Conservation (phyloP, 2,797 vertebrate species). For the Ammospiza maritima region DNA sequence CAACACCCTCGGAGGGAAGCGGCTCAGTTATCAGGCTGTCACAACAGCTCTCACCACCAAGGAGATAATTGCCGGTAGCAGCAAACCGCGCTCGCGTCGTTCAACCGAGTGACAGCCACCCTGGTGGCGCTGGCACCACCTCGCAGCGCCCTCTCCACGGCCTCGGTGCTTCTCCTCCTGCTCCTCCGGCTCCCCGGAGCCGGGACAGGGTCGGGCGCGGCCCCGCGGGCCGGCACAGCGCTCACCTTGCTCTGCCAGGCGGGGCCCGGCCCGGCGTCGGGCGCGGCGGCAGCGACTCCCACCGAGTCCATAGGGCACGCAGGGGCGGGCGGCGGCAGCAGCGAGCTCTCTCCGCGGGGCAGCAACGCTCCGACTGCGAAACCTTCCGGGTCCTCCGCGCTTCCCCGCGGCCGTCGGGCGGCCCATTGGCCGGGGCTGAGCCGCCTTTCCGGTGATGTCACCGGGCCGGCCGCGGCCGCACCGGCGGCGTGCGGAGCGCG, state of each 20-base stretch:
- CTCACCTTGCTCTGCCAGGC: conserved; percentile 78
- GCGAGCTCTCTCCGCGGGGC: fast-evolving
- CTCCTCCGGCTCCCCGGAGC: not conserved
- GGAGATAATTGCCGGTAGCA: fast-evolving
- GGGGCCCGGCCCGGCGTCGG: conserved; percentile 61
- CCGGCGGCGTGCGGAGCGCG: not conserved
- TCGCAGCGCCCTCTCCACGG: not conserved
- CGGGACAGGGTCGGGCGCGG: too few species aligned
- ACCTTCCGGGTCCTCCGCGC: not conserved
- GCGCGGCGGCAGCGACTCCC: conserved; percentile 64
- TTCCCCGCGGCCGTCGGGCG: not conserved
- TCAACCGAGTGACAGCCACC: not conserved
- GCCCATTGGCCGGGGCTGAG: not conserved
- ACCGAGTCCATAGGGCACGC: conserved; percentile 73
- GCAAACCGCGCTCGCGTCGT: not conserved
- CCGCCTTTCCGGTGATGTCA: conserved; percentile 21
- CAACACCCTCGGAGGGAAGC: too few species aligned
- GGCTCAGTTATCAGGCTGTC: not conserved
- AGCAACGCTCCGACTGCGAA: too few species aligned
- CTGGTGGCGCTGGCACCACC: not conserved
- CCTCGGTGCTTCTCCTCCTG: not conserved
- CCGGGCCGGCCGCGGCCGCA: fast-evolving
- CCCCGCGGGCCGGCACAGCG: not conserved
- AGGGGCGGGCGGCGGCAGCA: not conserved
- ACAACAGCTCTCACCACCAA: not conserved